phyloP scores from a whole-genome alignment of 2,888 invertebrate species.

The Cremastinae sp. region DNA sequence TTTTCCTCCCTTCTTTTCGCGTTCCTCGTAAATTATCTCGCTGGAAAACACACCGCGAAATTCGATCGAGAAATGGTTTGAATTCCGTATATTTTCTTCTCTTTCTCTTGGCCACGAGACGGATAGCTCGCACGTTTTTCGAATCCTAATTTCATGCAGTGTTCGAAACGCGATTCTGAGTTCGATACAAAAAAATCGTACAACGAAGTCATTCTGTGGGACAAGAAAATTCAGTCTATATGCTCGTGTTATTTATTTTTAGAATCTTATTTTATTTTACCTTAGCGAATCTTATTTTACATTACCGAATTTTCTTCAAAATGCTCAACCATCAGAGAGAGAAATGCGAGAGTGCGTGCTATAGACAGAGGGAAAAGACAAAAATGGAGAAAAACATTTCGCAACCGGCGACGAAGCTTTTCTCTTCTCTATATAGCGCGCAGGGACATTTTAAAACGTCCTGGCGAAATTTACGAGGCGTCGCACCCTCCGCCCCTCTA shows the following conservation, averaged over 20 bases:
- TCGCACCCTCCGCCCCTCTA: constrained; percentile 54
- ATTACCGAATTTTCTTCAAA: too few species aligned
- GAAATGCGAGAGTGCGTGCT: constrained; percentile 1
- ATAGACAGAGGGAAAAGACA: constrained; percentile 23
- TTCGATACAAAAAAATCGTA: too few species aligned
- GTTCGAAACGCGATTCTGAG: too few species aligned
- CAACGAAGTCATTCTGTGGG: too few species aligned
- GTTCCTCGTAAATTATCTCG: constrained; percentile 70
- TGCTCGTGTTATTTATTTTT: too few species aligned
- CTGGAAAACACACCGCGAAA: constrained; percentile 72
- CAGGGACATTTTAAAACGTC: constrained; percentile 67
- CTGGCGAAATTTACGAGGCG: constrained; percentile 69
- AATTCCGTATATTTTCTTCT: constrained; percentile 68
- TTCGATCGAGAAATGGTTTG: constrained; percentile 77
- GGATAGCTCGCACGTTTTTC: constrained; percentile 75
- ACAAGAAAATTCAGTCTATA: too few species aligned
- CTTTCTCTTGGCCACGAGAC: constrained; percentile 65
- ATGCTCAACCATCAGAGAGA: too few species aligned
- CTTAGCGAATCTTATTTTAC: too few species aligned
- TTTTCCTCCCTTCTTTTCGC: constrained; percentile 38
- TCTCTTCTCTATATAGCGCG: constrained; percentile 40
- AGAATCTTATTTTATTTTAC: too few species aligned
- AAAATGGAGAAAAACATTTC: constrained; percentile 58
- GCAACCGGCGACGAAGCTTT: constrained; percentile 46
- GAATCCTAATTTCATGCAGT: constrained; percentile 74